Conservation (phyloP, 2,797 vertebrate species). For the Propithecus perrieri region DNA sequence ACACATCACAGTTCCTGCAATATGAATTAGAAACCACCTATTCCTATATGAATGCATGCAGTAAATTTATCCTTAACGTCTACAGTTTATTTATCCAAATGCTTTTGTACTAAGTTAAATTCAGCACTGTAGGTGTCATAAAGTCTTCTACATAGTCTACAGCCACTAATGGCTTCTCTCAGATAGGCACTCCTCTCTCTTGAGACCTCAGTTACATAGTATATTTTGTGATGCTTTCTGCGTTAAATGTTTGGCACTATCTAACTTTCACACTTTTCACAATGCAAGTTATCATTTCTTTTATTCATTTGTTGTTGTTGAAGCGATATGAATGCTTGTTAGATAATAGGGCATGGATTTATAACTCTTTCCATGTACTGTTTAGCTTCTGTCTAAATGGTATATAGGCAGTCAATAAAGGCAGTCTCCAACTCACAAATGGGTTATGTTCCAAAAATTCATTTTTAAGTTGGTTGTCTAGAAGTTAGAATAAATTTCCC, state of each 20-base stretch:
- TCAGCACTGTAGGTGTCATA: neutral
- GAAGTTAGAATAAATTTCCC: neutral
- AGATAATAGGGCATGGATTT: neutral
- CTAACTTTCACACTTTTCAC: neutral
- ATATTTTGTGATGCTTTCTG: neutral
- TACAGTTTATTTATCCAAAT: neutral
- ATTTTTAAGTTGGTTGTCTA: neutral
- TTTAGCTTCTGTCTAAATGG: neutral
- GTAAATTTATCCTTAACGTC: neutral
- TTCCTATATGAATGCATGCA: neutral
- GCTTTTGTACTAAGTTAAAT: neutral
- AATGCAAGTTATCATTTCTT: neutral
- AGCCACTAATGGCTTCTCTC: neutral
- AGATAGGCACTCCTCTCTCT: neutral
- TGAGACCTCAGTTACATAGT: neutral
- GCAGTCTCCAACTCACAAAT: neutral
- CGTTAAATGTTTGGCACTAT: neutral
- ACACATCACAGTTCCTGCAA: neutral
- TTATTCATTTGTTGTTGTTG: neutral
- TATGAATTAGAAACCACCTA: neutral
- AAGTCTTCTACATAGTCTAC: neutral
- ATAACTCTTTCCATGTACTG: neutral
- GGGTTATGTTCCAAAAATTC: neutral
- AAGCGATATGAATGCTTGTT: neutral
- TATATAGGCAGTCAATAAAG: neutral